These are phyloP conservation scores for Epinephelus coioides DNA, from an alignment of 2,797 vertebrate species.

Conservation along the genomic window DNA sequence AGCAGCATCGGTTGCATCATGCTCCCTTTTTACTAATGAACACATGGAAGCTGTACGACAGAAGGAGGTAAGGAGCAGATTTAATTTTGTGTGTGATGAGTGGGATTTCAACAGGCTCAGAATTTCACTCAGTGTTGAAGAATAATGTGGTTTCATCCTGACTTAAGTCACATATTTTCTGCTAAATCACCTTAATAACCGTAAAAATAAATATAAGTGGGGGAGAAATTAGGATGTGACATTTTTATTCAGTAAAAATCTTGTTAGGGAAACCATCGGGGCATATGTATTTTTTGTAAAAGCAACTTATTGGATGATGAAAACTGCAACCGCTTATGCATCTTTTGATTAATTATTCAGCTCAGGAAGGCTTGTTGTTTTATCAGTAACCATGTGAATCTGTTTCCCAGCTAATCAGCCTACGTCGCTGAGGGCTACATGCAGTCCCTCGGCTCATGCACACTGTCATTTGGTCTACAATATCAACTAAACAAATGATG, in stretches of 20 bases:
- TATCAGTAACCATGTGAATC: conserved; percentile 7
- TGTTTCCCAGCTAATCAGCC: conserved; percentile 33
- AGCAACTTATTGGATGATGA: not conserved
- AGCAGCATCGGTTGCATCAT: conserved; percentile 12
- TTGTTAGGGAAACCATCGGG: not conserved
- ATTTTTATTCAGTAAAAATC: not conserved
- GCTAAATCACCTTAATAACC: not conserved
- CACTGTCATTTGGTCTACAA: conserved; percentile 32
- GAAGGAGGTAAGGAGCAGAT: conserved; percentile 64
- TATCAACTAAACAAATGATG: conserved; percentile 60
- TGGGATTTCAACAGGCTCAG: not conserved
- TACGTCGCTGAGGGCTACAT: conserved; percentile 11
- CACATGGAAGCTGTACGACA: conserved; percentile 55
- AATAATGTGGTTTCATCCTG: not conserved
- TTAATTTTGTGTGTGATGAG: not conserved
- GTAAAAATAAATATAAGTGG: not conserved
- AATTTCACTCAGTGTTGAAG: not conserved
- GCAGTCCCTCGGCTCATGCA: conserved; percentile 12
- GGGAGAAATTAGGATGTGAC: not conserved
- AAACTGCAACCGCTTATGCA: not conserved
- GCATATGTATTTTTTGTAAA: not conserved
- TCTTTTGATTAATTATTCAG: not conserved
- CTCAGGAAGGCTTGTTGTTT: not conserved
- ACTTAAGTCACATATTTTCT: not conserved
- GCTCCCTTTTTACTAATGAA: conserved; percentile 36